phyloP scores from a whole-genome alignment of 2,888 invertebrate species.

The Prosopocoilus inquinatus region DNA sequence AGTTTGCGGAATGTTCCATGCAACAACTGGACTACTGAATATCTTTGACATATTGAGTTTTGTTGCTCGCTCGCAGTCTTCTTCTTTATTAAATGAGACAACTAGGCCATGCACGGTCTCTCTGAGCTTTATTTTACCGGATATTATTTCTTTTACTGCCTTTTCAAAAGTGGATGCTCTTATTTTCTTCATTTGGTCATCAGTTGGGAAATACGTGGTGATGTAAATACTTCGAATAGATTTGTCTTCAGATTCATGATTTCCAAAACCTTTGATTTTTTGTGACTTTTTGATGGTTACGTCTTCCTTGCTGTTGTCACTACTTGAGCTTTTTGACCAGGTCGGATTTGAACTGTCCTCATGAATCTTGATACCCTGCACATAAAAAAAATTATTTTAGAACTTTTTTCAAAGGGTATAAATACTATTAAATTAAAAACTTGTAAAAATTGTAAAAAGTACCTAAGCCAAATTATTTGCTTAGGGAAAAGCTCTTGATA shows the following conservation, averaged over 20 bases:
- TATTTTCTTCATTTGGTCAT: conserved; percentile 9
- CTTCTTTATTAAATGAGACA: conserved; percentile 46
- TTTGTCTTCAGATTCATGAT: not conserved
- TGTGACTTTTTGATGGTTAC: no score
- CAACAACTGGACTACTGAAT: conserved; percentile 50
- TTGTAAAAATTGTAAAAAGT: no score
- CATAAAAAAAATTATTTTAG: no score
- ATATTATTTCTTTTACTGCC: conserved; percentile 19
- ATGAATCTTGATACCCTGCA: no score
- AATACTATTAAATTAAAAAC: no score
- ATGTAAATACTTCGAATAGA: conserved; percentile 22
- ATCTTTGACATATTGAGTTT: conserved; percentile 47
- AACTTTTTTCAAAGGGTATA: no score
- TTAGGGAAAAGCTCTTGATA: no score
- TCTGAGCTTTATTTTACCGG: conserved; percentile 25
- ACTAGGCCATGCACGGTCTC: conserved; percentile 47
- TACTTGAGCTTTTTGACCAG: no score
- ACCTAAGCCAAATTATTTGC: no score
- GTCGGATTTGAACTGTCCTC: no score
- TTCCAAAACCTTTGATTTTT: not conserved
- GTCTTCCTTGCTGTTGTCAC: no score
- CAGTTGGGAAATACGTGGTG: conserved; percentile 20
- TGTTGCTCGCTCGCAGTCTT: conserved; percentile 49
- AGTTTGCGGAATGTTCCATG: conserved; percentile 26
- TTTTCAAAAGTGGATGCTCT: conserved; percentile 14